phyloP scores from a whole-genome alignment of 2,888 invertebrate genomes.

The Idaea aversata region DNA sequence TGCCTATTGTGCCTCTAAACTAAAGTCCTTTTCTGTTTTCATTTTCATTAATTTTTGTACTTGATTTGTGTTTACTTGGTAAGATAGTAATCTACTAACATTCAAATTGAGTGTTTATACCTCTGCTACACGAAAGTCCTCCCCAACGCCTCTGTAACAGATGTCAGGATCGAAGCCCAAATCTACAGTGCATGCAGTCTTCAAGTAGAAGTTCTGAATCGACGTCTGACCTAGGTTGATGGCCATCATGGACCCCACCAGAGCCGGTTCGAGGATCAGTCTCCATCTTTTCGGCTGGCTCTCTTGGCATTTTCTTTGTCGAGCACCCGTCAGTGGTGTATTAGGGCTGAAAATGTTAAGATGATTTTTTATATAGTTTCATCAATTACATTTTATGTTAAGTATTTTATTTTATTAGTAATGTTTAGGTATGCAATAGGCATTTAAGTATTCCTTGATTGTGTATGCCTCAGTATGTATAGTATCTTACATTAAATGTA shows the following conservation, averaged over 20 bases:
- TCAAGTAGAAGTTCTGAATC: slow-evolving; percentile 86
- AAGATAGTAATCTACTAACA: background rate
- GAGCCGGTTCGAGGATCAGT: slow-evolving; percentile 85
- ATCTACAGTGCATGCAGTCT: slow-evolving; percentile 88
- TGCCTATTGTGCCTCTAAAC: too few species aligned
- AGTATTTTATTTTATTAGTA: too few species aligned
- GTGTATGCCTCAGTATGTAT: too few species aligned
- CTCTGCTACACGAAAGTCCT: slow-evolving; percentile 61
- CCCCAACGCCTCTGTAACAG: slow-evolving; percentile 79
- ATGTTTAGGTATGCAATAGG: too few species aligned
- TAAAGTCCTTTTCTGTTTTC: too few species aligned
- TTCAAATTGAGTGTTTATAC: slow-evolving; percentile 33
- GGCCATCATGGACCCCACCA: slow-evolving; percentile 84
- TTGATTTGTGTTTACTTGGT: background rate
- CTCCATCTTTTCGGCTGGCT: slow-evolving; percentile 48
- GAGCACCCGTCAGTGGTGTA: slow-evolving; percentile 22
- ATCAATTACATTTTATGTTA: background rate
- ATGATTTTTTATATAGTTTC: background rate
- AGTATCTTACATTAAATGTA: too few species aligned
- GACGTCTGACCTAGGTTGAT: slow-evolving; percentile 83
- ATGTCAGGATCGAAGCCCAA: slow-evolving; percentile 80
- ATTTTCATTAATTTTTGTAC: too few species aligned
- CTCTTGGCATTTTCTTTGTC: slow-evolving; percentile 25
- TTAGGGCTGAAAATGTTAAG: slow-evolving; percentile 32
- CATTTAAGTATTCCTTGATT: too few species aligned